These are phyloP conservation scores for Strigamia maritima DNA, from an alignment of 2,888 invertebrate genomes.

Conservation along the genomic window DNA sequence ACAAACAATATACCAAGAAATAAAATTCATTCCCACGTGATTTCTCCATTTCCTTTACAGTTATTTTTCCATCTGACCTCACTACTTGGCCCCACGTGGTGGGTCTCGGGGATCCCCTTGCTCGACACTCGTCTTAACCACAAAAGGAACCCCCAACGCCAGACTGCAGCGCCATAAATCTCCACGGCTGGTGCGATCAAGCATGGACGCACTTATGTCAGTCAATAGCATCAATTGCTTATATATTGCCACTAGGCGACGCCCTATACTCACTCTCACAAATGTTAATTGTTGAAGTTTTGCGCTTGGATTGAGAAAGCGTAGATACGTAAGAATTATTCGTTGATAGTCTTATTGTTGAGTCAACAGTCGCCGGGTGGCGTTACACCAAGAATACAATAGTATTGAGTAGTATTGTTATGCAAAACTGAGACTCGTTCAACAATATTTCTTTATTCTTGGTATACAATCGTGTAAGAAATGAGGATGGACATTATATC, in stretches of 20 bases:
- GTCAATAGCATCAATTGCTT: too few relatives aligned
- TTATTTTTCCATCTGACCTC: not conserved
- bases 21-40: not conserved
- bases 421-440: too few relatives aligned
- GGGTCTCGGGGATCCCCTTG: not conserved
- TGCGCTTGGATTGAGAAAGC: too few relatives aligned
- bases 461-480: too few relatives aligned
- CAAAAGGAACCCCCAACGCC: constrained; percentile 5
- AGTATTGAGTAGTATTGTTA: too few relatives aligned
- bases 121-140: constrained; percentile 2
- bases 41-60: not conserved
- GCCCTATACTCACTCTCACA: not conserved
- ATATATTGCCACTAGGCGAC: not conserved
- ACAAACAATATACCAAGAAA: not conserved
- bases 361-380: too few relatives aligned
- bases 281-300: too few relatives aligned
- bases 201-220: not conserved
- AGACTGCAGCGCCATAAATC: not conserved
- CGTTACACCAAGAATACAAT: too few relatives aligned
- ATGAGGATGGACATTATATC: too few relatives aligned
- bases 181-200: not conserved
- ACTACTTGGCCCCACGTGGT: not conserved
- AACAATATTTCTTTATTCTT: too few relatives aligned
- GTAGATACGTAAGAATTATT: too few relatives aligned
- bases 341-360: too few relatives aligned